phyloP scores from a whole-genome alignment of 2,888 invertebrate species.

The Nomada goodeniana region DNA sequence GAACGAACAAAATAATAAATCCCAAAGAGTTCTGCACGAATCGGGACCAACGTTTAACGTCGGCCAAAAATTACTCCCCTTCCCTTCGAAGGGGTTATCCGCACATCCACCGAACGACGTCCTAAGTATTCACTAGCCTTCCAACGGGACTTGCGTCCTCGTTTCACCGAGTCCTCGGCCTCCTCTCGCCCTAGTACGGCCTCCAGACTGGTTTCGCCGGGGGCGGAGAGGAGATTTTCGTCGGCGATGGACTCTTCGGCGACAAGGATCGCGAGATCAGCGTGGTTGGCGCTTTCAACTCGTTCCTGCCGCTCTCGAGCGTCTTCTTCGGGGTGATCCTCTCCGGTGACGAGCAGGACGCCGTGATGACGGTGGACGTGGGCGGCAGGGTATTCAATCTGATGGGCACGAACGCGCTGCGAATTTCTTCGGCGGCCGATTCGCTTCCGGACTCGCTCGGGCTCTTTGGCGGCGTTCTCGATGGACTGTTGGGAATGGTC shows the following conservation, averaged over 20 bases:
- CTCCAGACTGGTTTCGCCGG: conserved; percentile 81
- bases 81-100: not conserved
- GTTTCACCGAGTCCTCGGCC: not conserved
- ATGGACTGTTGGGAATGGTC: conserved; percentile 64
- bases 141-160: conserved; percentile 50
- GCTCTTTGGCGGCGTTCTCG: conserved; percentile 78
- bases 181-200: conserved; percentile 76
- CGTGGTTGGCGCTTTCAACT: conserved; percentile 78
- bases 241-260: conserved; percentile 76
- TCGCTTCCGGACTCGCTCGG: conserved; percentile 81
- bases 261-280: conserved; percentile 75
- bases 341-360: conserved; percentile 75
- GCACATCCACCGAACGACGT: not conserved
- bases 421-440: conserved; percentile 78
- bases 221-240: conserved; percentile 77
- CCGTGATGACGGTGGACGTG: conserved; percentile 45
- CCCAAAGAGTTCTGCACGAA: no score
- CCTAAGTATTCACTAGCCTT: conserved; percentile 79
- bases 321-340: conserved; percentile 63
- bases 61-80: not conserved
- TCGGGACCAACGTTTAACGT: not conserved
- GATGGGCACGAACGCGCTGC: conserved; percentile 82
- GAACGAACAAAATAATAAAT: not conserved
- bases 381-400: conserved; percentile 73
- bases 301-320: conserved; percentile 74